These are phyloP conservation scores for Dasypogon diadema DNA, from an alignment of 2,888 invertebrate genomes.

Conservation along the genomic window DNA sequence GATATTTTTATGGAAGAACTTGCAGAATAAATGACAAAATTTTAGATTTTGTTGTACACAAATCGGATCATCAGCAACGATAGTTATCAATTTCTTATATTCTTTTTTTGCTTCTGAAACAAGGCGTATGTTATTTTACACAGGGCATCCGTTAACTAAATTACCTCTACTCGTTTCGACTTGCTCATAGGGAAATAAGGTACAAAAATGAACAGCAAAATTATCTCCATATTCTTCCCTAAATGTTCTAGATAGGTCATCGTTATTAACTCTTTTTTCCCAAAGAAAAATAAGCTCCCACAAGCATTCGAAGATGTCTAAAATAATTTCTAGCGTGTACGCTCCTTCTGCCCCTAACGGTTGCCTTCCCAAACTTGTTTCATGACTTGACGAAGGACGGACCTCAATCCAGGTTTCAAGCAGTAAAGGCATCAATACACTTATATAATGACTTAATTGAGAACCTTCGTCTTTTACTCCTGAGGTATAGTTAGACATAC, in stretches of 20 bases:
- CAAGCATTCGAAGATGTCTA: constrained; percentile 75
- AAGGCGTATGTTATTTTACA: too few relatives aligned
- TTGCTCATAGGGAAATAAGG: constrained; percentile 65
- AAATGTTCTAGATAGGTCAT: constrained; percentile 70
- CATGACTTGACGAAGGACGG: constrained; percentile 70
- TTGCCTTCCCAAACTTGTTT: constrained; percentile 63
- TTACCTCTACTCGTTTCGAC: constrained; percentile 13
- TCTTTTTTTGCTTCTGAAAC: constrained; percentile 61
- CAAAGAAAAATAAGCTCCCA: constrained; percentile 70
- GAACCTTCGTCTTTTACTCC: constrained; percentile 66
- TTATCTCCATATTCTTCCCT: constrained; percentile 70
- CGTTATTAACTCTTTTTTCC: constrained; percentile 61
- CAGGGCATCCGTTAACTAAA: too few relatives aligned
- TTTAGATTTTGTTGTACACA: constrained; percentile 72
- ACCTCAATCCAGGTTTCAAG: constrained; percentile 89
- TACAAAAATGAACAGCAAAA: constrained; percentile 73
- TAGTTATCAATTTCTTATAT: constrained; percentile 69
- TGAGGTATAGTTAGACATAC: constrained; percentile 64
- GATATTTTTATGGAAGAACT: constrained; percentile 63
- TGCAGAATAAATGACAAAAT: constrained; percentile 66
- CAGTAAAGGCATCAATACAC: constrained; percentile 80
- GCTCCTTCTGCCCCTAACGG: constrained; percentile 72
- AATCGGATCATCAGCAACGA: constrained; percentile 65
- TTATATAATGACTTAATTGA: constrained; percentile 73
- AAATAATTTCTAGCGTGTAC: constrained; percentile 73